Percentiles rank a stretch among this genome's conserved stretches.
Conservation (phyloP, 2,888 invertebrate genomes). For the Pomacea canaliculata region DNA sequence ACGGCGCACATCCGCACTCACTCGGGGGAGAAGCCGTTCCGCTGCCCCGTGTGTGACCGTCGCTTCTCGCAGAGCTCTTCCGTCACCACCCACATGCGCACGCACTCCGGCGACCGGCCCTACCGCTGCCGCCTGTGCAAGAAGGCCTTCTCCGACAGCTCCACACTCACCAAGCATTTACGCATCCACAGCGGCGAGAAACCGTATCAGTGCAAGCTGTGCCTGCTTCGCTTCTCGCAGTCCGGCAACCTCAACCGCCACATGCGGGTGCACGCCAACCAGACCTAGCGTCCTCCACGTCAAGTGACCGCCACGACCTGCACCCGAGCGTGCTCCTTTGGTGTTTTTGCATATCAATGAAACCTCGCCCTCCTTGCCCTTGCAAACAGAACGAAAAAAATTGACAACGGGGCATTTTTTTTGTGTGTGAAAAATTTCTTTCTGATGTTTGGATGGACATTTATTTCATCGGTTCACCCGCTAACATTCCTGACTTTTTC, state of each 20-base stretch:
- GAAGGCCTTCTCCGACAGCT: conserved; percentile 98
- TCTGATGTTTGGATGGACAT: too few relatives aligned
- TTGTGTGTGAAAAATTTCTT: too few relatives aligned
- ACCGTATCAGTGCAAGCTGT: conserved; percentile 97
- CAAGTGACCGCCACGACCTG: too few relatives aligned
- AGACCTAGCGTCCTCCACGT: conserved; percentile 11
- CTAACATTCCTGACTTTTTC: too few relatives aligned
- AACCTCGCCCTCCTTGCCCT: too few relatives aligned
- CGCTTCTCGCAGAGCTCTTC: conserved; percentile 94
- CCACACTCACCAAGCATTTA: conserved; percentile 96
- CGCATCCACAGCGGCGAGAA: conserved; percentile 86
- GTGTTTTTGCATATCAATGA: too few relatives aligned
- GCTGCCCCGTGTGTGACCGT: conserved; percentile 96
- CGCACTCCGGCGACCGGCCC: conserved; percentile 99
- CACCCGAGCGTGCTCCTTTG: too few relatives aligned
- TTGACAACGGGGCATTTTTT: too few relatives aligned
- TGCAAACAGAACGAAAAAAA: too few relatives aligned
- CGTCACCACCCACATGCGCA: conserved; percentile 99
- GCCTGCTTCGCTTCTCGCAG: conserved; percentile 94
- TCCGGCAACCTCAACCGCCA: conserved; percentile 98
- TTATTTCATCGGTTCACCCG: too few relatives aligned
- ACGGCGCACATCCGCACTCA: conserved; percentile 97
- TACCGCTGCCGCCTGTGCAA: conserved; percentile 96
- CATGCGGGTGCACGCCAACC: conserved; percentile 89
- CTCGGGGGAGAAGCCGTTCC: conserved; percentile 97